These are phyloP conservation scores for Tursiops truncatus DNA, from an alignment of 2,113 vertebrate genomes.

Conservation along the genomic window DNA sequence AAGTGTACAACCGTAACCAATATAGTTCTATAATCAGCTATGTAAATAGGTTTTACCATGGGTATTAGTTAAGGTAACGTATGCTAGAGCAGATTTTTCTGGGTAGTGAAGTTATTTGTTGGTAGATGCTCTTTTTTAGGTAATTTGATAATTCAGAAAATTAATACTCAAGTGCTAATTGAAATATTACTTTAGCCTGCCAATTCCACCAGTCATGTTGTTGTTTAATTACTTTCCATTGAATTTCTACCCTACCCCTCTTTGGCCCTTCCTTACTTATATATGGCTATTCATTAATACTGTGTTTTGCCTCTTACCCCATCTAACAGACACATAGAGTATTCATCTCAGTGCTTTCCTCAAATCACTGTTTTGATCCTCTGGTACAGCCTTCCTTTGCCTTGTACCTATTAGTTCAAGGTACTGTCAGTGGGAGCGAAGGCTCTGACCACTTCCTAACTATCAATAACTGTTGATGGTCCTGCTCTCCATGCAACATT, in stretches of 20 bases:
- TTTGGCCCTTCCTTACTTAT: background rate
- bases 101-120: background rate
- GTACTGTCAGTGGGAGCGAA: background rate
- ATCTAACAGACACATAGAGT: background rate
- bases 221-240: background rate
- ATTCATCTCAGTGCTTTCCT: background rate
- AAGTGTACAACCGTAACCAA: background rate
- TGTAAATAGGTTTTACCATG: background rate
- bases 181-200: background rate
- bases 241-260: background rate
- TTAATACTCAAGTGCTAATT: background rate
- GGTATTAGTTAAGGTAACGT: background rate
- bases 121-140: background rate
- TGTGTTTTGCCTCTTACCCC: background rate
- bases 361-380: background rate
- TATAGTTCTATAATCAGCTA: background rate
- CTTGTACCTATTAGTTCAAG: background rate
- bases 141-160: background rate
- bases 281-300: background rate
- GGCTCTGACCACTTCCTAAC: background rate
- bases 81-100: background rate
- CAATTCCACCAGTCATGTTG: background rate
- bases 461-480: background rate
- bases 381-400: background rate
- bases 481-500: rapidly evolving